Conservation (phyloP, 2,113 vertebrate species). For the Alethe diademata region DNA sequence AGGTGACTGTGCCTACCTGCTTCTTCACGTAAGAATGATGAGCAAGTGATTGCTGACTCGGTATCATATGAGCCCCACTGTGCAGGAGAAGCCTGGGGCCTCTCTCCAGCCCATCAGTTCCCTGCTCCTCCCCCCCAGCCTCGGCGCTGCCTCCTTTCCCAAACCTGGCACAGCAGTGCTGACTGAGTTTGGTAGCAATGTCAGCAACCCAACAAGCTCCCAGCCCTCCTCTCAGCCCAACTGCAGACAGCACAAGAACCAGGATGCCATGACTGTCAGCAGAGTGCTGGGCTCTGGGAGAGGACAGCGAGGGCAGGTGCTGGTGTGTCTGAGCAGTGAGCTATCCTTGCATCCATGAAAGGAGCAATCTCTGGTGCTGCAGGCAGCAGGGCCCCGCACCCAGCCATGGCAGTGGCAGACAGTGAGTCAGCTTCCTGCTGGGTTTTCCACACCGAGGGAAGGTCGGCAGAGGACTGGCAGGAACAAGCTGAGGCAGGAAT, state of each 20-base stretch:
- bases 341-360: background rate
- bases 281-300: background rate
- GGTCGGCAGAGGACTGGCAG: background rate
- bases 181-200: fast-evolving
- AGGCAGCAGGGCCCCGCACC: background rate
- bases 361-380: background rate
- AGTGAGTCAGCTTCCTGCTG: constrained; percentile 64
- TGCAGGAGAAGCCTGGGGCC: background rate
- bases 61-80: background rate
- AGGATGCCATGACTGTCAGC: background rate
- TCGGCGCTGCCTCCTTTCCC: background rate
- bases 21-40: background rate
- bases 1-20: background rate
- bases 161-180: background rate
- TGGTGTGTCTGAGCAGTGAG: background rate
- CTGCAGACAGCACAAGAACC: background rate
- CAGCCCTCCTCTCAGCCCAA: background rate
- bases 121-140: fast-evolving
- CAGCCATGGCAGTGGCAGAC: background rate
- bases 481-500: constrained; percentile 40
- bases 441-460: background rate
- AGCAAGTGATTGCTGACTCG: background rate
- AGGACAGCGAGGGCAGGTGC: background rate
- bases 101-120: background rate
- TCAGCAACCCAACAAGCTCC: fast-evolving